phyloP scores from a whole-genome alignment of 2,797 vertebrate species.

The Thaleichthys pacificus region DNA sequence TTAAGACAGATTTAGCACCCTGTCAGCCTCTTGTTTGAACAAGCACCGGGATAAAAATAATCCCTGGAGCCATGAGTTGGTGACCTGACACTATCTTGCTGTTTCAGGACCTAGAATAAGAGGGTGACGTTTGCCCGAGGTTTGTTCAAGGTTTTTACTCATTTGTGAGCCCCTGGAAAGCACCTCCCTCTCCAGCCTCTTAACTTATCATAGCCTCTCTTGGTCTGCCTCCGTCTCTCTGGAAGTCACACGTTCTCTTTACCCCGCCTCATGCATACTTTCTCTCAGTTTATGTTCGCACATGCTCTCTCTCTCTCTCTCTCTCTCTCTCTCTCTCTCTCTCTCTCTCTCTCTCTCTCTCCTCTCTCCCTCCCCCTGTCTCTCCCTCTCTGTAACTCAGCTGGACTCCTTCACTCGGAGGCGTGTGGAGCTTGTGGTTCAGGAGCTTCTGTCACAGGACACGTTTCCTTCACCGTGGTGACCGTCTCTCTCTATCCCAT shows the following conservation, averaged over 20 bases:
- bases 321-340: not conserved
- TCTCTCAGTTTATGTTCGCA: not conserved
- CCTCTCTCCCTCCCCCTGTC: not conserved
- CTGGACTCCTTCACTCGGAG: not conserved
- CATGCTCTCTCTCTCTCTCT: not conserved
- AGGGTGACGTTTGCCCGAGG: not conserved
- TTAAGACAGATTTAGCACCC: not conserved
- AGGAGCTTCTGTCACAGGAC: no score
- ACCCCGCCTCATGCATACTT: not conserved
- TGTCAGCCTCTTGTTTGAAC: not conserved
- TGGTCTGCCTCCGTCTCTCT: not conserved
- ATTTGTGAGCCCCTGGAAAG: not conserved
- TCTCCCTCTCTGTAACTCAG: not conserved
- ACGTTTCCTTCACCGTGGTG: not conserved
- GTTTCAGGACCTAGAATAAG: not conserved
- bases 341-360: not conserved
- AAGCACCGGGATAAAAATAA: not conserved
- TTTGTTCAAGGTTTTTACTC: not conserved
- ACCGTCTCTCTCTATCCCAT: not conserved
- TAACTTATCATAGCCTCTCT: not conserved
- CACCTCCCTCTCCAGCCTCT: not conserved
- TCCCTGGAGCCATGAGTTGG: not conserved
- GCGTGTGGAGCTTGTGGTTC: no score
- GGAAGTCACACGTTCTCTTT: not conserved
- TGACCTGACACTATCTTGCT: constrained; percentile 11